phyloP scores from a whole-genome alignment of 2,113 vertebrate genomes.

The Prochilodus magdalenae region DNA sequence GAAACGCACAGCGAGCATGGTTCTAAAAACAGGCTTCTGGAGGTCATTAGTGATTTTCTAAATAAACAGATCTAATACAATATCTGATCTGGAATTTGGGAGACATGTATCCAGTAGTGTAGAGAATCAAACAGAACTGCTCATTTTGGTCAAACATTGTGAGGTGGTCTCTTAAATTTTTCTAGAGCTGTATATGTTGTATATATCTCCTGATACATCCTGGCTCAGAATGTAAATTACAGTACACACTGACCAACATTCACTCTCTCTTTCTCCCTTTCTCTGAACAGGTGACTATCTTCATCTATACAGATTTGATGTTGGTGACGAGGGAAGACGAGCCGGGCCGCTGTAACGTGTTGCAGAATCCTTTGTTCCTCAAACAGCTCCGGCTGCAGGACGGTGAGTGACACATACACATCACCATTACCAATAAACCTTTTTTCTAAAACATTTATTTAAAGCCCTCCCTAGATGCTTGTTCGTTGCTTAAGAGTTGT shows the following conservation, averaged over 20 bases:
- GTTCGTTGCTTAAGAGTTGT: neutral
- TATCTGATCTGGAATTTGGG: too few relatives aligned
- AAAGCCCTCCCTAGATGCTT: neutral
- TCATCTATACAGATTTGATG: slow-evolving; percentile 92
- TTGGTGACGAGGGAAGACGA: slow-evolving; percentile 93
- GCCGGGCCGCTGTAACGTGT: slow-evolving; percentile 87
- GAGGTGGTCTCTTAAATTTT: too few relatives aligned
- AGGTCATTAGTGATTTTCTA: too few relatives aligned
- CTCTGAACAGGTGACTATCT: slow-evolving; percentile 85
- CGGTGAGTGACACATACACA: slow-evolving; percentile 74
- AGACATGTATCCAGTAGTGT: too few relatives aligned
- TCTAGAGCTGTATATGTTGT: too few relatives aligned
- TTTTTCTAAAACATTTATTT: neutral
- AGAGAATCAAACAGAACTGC: too few relatives aligned
- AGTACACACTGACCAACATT: neutral
- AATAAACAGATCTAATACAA: too few relatives aligned
- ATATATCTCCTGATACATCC: too few relatives aligned
- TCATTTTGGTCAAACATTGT: too few relatives aligned
- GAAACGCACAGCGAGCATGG: too few relatives aligned
- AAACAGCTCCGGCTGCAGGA: slow-evolving; percentile 89
- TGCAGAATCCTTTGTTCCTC: slow-evolving; percentile 93
- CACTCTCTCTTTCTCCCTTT: neutral
- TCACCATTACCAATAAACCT: neutral
- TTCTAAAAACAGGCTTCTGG: too few relatives aligned
- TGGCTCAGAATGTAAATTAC: too few relatives aligned